Percentiles rank a stretch among this genome's conserved stretches.
Evolutionary conservation across 2,888 invertebrate genomes (phyloP).

Genomic region (Lucinisca nassula): DNA sequence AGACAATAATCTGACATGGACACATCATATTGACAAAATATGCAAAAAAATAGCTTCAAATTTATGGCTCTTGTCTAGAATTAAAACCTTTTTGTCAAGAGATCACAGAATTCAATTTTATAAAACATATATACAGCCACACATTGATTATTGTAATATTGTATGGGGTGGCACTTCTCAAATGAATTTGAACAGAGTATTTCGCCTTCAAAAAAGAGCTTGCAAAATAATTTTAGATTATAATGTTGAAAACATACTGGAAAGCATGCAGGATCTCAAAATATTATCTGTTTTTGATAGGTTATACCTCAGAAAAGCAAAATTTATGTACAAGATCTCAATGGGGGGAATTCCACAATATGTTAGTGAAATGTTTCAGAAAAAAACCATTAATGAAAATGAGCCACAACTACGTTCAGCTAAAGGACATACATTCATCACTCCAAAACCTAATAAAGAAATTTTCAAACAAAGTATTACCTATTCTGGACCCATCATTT

Average conservation of each 20-base stretch:
- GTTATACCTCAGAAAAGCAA: too few relatives aligned
- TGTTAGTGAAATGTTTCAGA: too few relatives aligned
- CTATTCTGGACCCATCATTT: too few relatives aligned
- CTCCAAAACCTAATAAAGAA: too few relatives aligned
- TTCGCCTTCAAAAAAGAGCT: not conserved
- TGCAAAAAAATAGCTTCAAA: slow-evolving; percentile 1
- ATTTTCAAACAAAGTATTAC: too few relatives aligned
- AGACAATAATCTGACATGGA: not conserved
- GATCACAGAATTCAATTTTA: not conserved
- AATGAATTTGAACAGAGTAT: not conserved
- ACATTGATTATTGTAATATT: not conserved
- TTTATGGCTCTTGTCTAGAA: not conserved
- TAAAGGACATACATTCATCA: too few relatives aligned
- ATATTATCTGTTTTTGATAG: not conserved
- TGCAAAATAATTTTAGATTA: not conserved
- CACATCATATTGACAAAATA: not conserved
- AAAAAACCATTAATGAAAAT: too few relatives aligned
- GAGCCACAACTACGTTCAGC: too few relatives aligned
- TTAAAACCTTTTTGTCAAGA: not conserved
- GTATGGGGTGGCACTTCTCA: not conserved
- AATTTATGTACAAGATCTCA: too few relatives aligned
- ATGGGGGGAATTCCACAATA: too few relatives aligned
- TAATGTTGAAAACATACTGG: not conserved
- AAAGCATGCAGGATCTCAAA: not conserved
- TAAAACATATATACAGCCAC: not conserved